A percentile compares a stretch with the other conserved stretches of the same genome.
These are phyloP conservation scores for Apotomis betuletana DNA, from an alignment of 2,888 invertebrate genomes.

Conservation along the genomic window DNA sequence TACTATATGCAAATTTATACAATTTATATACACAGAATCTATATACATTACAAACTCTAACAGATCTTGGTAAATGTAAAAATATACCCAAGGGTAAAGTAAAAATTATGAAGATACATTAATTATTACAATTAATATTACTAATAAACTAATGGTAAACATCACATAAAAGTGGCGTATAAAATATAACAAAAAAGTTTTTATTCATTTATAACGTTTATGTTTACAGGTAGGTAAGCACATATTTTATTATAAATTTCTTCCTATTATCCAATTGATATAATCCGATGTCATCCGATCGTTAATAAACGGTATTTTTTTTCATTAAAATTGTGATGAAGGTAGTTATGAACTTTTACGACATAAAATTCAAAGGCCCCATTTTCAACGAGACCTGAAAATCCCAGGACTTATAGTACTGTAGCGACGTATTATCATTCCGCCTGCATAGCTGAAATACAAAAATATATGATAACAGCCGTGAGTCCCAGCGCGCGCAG, in stretches of 20 bases:
- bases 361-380: too few species aligned
- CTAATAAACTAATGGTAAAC: constrained; percentile 71
- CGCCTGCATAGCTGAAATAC: too few species aligned
- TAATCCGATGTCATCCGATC: not conserved
- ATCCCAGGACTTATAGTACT: too few species aligned
- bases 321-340: too few species aligned
- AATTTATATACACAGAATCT: constrained; percentile 63
- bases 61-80: constrained; percentile 65
- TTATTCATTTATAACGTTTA: not conserved
- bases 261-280: not conserved
- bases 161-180: constrained; percentile 57
- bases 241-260: not conserved
- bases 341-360: too few species aligned
- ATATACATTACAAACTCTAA: constrained; percentile 65
- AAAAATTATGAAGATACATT: constrained; percentile 41
- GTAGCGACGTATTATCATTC: too few species aligned
- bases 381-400: too few species aligned
- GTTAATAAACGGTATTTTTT: too few species aligned
- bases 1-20: constrained; percentile 60
- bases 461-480: too few species aligned
- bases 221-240: not conserved
- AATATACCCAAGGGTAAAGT: constrained; percentile 48
- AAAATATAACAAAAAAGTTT: constrained; percentile 31
- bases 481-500: too few species aligned
- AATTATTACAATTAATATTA: constrained; percentile 46